Evolutionary conservation across 2,888 invertebrate genomes (phyloP).

Genomic region (Coleophora deauratella): DNA sequence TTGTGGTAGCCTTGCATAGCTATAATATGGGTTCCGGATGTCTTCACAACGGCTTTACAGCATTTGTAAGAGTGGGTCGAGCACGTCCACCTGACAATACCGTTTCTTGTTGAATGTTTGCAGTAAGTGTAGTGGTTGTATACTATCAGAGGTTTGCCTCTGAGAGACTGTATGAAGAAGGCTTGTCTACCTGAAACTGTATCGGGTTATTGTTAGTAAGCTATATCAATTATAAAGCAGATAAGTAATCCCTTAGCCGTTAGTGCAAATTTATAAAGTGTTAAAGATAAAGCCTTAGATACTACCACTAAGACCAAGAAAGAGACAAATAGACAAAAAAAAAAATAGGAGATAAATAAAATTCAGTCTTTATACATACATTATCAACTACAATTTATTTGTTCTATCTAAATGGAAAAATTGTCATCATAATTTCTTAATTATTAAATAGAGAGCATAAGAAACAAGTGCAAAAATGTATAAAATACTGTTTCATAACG

Average conservation of each 20-base stretch:
- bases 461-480: constrained; percentile 44
- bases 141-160: constrained; percentile 52
- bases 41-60: constrained; percentile 62
- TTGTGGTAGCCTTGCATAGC: constrained; percentile 54
- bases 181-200: constrained; percentile 28
- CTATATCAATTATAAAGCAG: too few species aligned
- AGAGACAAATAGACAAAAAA: too few species aligned
- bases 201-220: background rate
- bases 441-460: constrained; percentile 36
- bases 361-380: too few species aligned
- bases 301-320: too few species aligned
- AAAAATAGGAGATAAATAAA: too few species aligned
- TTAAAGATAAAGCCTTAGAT: too few species aligned
- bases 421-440: background rate
- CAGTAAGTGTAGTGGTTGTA: constrained; percentile 58
- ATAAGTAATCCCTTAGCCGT: too few species aligned
- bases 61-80: constrained; percentile 62
- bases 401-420: background rate
- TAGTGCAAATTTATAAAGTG: too few species aligned
- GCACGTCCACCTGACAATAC: constrained; percentile 54
- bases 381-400: background rate
- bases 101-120: constrained; percentile 47
- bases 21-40: constrained; percentile 43
- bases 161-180: constrained; percentile 51
- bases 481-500: constrained; percentile 9